Percentiles rank a stretch among this genome's conserved stretches.
phyloP scores from a whole-genome alignment of 2,797 vertebrate genomes.

The Danio aesculapii region DNA sequence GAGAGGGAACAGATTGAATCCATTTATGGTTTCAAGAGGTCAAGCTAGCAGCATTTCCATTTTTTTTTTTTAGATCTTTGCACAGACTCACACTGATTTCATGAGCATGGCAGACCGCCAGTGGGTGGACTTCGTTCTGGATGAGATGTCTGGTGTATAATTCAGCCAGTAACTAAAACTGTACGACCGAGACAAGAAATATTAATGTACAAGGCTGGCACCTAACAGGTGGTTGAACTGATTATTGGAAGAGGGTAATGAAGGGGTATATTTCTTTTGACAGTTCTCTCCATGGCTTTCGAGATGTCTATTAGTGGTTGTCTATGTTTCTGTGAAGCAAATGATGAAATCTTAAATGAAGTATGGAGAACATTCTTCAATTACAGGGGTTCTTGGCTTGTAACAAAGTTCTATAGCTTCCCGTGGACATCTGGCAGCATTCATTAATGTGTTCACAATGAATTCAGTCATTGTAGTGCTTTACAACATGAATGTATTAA shows the following conservation, averaged over 20 bases:
- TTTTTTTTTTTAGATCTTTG: background rate
- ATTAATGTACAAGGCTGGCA: slow-evolving; percentile 40
- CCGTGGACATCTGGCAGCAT: background rate
- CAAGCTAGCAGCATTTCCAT: background rate
- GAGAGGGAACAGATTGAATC: slow-evolving; percentile 14
- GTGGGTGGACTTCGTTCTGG: slow-evolving; percentile 30
- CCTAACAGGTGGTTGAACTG: slow-evolving; percentile 41
- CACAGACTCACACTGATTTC: slow-evolving; percentile 11
- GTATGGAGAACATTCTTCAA: slow-evolving; percentile 22
- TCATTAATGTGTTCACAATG: background rate
- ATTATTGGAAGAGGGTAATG: slow-evolving; percentile 41
- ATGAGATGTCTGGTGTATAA: slow-evolving; percentile 37
- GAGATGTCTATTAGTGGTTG: slow-evolving; percentile 8
- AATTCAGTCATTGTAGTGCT: background rate
- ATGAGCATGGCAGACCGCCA: slow-evolving; percentile 28
- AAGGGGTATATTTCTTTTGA: slow-evolving; percentile 34
- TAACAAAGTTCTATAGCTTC: background rate
- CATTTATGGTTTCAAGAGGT: slow-evolving; percentile 1
- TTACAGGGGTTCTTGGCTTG: slow-evolving; percentile 3
- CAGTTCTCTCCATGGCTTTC: slow-evolving; percentile 7
- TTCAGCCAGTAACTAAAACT: slow-evolving; percentile 35
- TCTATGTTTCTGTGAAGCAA: slow-evolving; percentile 27
- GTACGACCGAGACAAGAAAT: slow-evolving; percentile 23
- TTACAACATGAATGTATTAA: background rate
- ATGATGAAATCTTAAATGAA: slow-evolving; percentile 26